phyloP scores from a whole-genome alignment of 2,113 vertebrate species.

The Perca flavescens region DNA sequence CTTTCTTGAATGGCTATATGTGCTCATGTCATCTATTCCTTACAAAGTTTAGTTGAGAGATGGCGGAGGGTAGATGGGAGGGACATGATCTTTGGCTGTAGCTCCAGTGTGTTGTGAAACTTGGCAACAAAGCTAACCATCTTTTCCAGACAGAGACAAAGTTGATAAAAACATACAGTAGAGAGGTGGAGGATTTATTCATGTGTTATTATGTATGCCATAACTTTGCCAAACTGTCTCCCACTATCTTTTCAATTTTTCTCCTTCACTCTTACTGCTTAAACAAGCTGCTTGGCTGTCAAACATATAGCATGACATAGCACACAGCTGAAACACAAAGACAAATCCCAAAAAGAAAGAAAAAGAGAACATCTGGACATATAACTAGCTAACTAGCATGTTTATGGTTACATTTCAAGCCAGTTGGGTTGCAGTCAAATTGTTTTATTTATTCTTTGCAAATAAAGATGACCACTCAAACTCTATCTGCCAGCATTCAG shows the following conservation, averaged over 20 bases:
- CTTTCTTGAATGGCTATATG: too few species aligned
- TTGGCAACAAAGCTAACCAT: conserved; percentile 18
- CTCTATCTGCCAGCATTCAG: not conserved
- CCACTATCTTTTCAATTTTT: conserved; percentile 28
- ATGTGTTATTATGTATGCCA: conserved; percentile 52
- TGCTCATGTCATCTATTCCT: too few species aligned
- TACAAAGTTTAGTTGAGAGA: not conserved
- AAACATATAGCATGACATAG: not conserved
- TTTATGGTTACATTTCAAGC: not conserved
- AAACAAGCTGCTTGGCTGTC: not conserved
- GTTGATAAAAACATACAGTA: conserved; percentile 44
- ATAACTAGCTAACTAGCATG: not conserved
- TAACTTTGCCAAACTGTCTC: conserved; percentile 42
- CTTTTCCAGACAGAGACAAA: conserved; percentile 27
- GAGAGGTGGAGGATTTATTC: conserved; percentile 54
- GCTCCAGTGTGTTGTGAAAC: conserved; percentile 20
- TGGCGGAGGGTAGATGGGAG: not conserved
- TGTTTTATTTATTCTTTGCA: not conserved
- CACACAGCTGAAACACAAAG: conserved; percentile 4
- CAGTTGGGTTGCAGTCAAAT: not conserved
- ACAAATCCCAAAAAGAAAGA: not conserved
- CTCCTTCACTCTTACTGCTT: not conserved
- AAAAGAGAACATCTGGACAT: not conserved
- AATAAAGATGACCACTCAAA: not conserved
- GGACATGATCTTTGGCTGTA: conserved; percentile 14